Base-by-base conservation (phyloP, 2,113 vertebrate genomes). In the Azemiops feae region DNA sequence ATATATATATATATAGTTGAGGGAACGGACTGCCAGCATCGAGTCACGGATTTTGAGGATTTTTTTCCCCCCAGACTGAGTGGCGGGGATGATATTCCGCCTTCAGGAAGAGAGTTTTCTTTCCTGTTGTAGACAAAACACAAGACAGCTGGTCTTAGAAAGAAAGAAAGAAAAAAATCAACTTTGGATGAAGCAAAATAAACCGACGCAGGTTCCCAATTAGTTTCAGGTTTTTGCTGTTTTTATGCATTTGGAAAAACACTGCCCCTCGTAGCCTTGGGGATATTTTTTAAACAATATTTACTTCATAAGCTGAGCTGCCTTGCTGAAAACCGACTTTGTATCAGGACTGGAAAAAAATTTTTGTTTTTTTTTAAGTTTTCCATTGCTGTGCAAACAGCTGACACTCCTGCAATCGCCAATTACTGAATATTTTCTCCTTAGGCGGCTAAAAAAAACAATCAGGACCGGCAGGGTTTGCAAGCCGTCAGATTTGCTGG, bases 341-440 rank as follows among this genome's bases (percentile, higher is more conserved):
- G 0, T 50, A 54, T 85, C 88, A 18, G 0, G 91, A 93, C 74
- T 18, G 92, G 95, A 69, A 89, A n/a, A n/a, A n/a, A n/a, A n/a
- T n/a, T n/a, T n/a, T n/a, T 93, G 12, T 27, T 60, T 30, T 60
- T 60, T 60, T 60, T 64, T 30, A 4, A 69, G 64, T 69, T 69
- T 69, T 69, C 92, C 91, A 11, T 12, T 9, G 27, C 74, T 94
- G 34, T n/a, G 89, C 3, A 91, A 95, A 94, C 90, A 94, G 91
- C 52, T 69, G 91, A 30, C 43, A 92, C 52, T 89, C 92, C 60
- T 96, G 92, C 1, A 87, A 93, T 58, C 95, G 81, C 52, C 69
- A 34, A 69, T 92, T 50, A 53, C 3, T 39, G 64, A 34, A n/a
- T n/a, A 5, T 69, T 69, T 45, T 57, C 30, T 22, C 92, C 34